Conservation (phyloP, 2,888 invertebrate genomes). For the Oscheius sp. region DNA sequence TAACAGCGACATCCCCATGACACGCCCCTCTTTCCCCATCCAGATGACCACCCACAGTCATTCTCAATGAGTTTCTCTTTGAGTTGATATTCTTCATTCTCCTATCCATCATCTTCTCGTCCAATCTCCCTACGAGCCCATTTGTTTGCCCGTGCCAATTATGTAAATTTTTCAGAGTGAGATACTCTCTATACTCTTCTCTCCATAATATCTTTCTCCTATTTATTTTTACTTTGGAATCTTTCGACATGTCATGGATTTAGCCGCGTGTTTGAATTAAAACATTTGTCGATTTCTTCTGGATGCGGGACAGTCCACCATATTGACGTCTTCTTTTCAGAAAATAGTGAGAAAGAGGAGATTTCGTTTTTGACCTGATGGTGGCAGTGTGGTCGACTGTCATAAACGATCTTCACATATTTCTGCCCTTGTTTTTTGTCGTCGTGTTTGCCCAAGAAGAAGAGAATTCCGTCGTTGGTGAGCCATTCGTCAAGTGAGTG, state of each 20-base stretch:
- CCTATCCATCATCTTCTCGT: constrained; percentile 5
- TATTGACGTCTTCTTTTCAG: background rate
- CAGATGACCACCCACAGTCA: background rate
- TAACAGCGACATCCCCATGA: background rate
- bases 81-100: no score
- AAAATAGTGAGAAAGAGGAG: no score
- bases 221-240: background rate
- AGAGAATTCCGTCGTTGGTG: constrained; percentile 19
- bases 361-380: constrained; percentile 5
- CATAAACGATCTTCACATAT: constrained; percentile 15
- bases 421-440: constrained; percentile 2
- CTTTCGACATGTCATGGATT: background rate
- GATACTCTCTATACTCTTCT: background rate
- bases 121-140: background rate
- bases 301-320: background rate
- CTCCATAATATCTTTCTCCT: background rate
- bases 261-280: no score
- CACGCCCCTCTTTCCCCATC: background rate
- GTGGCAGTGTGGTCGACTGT: constrained; percentile 24
- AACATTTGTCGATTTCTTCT: background rate
- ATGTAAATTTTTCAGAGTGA: constrained; percentile 12
- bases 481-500: constrained; percentile 26
- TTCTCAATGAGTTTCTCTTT: background rate
- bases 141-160: constrained; percentile 28
- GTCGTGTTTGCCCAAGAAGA: background rate